A percentile compares a stretch with the other conserved stretches of the same genome.
Conservation (phyloP, 2,113 vertebrate species). For the Cyprinodon tularosa region DNA sequence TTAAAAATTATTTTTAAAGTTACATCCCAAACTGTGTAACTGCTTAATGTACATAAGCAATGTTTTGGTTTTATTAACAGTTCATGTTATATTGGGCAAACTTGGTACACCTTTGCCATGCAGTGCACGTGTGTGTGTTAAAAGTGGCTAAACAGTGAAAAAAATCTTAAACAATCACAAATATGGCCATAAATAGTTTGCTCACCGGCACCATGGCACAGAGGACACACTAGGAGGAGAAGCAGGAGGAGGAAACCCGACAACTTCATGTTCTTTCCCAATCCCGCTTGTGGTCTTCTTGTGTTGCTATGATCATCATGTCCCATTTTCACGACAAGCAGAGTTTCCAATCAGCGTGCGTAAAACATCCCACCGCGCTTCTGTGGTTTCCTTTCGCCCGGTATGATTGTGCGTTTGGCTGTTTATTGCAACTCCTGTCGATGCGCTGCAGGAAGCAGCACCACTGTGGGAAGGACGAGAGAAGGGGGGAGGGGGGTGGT, state of each 20-base stretch:
- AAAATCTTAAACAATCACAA: not conserved
- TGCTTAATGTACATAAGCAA: no score
- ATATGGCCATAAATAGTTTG: constrained; percentile 10
- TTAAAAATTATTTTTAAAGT: no score
- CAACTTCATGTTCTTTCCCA: constrained; percentile 65
- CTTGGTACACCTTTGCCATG: no score
- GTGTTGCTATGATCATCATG: not conserved
- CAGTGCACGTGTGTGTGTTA: no score
- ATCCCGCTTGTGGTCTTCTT: constrained; percentile 20
- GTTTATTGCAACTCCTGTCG: constrained; percentile 17
- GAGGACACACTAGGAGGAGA: constrained; percentile 41
- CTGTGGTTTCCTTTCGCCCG: not conserved
- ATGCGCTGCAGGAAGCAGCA: constrained; percentile 36
- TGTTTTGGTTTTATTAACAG: no score
- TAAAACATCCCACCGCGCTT: not conserved
- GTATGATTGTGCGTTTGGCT: constrained; percentile 21
- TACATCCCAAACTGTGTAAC: no score
- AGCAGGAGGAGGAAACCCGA: constrained; percentile 36
- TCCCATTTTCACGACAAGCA: not conserved
- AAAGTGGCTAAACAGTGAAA: not conserved
- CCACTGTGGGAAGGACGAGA: not conserved
- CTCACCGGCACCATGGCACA: constrained; percentile 58
- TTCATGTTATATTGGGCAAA: no score
- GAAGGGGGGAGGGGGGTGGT: not conserved
- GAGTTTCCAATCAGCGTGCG: constrained; percentile 24